Percentiles rank a stretch among this genome's conserved stretches.
Conservation (phyloP, 2,888 invertebrate genomes). For the Pseudococcus jackbeardsleyi region DNA sequence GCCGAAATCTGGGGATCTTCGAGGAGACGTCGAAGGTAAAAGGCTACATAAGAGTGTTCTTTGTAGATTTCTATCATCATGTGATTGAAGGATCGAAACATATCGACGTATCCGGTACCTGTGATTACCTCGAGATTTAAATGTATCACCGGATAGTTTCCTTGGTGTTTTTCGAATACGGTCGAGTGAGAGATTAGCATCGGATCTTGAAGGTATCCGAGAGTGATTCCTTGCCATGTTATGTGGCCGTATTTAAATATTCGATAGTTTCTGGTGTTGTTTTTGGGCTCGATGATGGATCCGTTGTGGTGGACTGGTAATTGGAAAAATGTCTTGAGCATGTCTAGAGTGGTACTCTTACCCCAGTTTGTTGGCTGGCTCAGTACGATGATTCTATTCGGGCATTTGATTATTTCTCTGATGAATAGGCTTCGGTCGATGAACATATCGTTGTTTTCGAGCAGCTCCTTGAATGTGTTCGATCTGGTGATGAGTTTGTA, state of each 20-base stretch:
- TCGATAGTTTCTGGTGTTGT: background rate
- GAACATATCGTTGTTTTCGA: constrained; percentile 22
- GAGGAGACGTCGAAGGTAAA: background rate
- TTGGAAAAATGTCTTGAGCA: constrained; percentile 35
- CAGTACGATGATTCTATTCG: background rate
- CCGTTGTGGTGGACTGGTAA: background rate
- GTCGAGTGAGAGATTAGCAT: background rate
- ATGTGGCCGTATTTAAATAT: constrained; percentile 30
- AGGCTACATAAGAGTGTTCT: background rate
- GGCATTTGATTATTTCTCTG: background rate
- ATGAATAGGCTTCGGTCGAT: background rate
- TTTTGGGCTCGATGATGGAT: background rate
- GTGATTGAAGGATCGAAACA: background rate
- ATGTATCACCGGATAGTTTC: background rate
- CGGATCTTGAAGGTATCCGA: background rate
- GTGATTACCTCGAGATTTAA: background rate
- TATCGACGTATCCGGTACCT: background rate
- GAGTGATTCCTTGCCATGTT: background rate
- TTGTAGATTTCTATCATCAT: background rate
- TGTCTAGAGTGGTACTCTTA: background rate
- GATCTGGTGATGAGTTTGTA: background rate
- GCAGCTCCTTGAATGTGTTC: background rate
- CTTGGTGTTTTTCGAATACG: constrained; percentile 6
- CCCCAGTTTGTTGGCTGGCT: background rate
- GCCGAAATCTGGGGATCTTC: background rate